Evolutionary conservation across 1,140 invertebrate species (phyloP).

Genomic region (Medauroidea extradentata): DNA sequence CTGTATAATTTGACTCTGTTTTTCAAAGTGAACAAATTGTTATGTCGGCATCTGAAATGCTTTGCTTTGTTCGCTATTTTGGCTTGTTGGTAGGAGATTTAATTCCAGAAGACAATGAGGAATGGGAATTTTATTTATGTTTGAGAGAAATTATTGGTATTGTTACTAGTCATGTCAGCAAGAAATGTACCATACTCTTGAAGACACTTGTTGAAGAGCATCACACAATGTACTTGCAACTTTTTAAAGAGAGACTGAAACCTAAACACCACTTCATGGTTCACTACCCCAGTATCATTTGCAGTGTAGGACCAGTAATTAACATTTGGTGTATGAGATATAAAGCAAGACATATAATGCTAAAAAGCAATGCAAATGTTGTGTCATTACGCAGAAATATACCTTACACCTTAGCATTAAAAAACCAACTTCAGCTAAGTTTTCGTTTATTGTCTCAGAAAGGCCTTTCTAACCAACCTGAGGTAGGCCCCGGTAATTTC

Average conservation of each 20-base stretch:
- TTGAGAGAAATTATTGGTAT: conserved; percentile 28
- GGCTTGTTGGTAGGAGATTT: conserved; percentile 28
- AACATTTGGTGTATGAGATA: conserved; percentile 26
- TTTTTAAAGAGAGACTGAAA: conserved; percentile 25
- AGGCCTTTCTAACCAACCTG: no score
- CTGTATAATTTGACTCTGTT: conserved; percentile 15
- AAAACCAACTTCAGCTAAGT: conserved; percentile 23
- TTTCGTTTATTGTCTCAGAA: background rate
- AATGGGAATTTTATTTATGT: conserved; percentile 27
- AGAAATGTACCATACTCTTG: background rate
- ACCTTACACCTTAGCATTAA: conserved; percentile 19
- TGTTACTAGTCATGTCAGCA: conserved; percentile 12
- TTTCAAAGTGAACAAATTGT: conserved; percentile 22
- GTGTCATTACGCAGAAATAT: conserved; percentile 23
- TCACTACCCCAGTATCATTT: conserved; percentile 27
- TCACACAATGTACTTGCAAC: conserved; percentile 17
- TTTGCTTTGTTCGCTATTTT: conserved; percentile 23
- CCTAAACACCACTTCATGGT: conserved; percentile 31
- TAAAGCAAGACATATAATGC: conserved; percentile 30
- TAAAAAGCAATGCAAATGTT: conserved; percentile 23
- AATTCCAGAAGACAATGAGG: conserved; percentile 19
- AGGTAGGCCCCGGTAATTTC: no score
- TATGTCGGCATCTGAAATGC: conserved; percentile 30
- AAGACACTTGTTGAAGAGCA: conserved; percentile 16
- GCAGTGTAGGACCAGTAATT: conserved; percentile 22